These are phyloP conservation scores for Pitta sordida DNA, from an alignment of 2,113 vertebrate genomes.

Conservation along the genomic window DNA sequence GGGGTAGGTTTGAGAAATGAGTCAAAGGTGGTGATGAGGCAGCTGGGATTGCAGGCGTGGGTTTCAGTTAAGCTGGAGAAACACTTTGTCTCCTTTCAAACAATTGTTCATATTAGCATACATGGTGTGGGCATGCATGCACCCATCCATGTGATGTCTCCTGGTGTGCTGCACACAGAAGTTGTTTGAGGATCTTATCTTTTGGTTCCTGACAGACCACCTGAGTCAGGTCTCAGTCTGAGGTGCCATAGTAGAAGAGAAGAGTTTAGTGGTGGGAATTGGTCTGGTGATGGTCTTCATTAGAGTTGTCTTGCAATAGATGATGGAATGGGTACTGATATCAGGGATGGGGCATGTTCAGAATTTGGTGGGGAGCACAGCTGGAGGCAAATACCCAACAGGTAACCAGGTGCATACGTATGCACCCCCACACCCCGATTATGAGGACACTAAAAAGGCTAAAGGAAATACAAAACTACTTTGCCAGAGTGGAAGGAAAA, in stretches of 20 bases:
- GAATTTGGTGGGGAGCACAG: not conserved
- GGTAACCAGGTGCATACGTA: rapidly evolving
- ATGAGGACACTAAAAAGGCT: not conserved
- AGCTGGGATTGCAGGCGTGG: slow-evolving; percentile 57
- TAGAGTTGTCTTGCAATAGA: not conserved
- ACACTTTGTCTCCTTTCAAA: slow-evolving; percentile 47
- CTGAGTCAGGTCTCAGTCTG: not conserved
- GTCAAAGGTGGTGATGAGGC: slow-evolving; percentile 56
- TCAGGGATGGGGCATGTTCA: not conserved
- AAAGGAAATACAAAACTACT: not conserved
- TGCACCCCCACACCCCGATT: not conserved
- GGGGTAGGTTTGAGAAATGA: slow-evolving; percentile 43
- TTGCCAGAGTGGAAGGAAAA: not conserved
- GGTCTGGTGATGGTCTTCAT: not conserved
- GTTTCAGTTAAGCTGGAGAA: slow-evolving; percentile 55
- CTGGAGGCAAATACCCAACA: not conserved
- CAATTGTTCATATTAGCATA: slow-evolving; percentile 37
- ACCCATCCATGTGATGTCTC: slow-evolving; percentile 24
- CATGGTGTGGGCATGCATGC: slow-evolving; percentile 36
- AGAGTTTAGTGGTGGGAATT: not conserved
- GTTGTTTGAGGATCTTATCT: not conserved
- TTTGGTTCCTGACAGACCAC: not conserved
- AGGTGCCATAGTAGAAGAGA: not conserved
- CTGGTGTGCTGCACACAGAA: not conserved
- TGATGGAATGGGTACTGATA: not conserved